Percentiles rank a stretch among this genome's conserved stretches.
Conservation (phyloP, 2,888 invertebrate genomes). For the Pardosa pseudoannulata region DNA sequence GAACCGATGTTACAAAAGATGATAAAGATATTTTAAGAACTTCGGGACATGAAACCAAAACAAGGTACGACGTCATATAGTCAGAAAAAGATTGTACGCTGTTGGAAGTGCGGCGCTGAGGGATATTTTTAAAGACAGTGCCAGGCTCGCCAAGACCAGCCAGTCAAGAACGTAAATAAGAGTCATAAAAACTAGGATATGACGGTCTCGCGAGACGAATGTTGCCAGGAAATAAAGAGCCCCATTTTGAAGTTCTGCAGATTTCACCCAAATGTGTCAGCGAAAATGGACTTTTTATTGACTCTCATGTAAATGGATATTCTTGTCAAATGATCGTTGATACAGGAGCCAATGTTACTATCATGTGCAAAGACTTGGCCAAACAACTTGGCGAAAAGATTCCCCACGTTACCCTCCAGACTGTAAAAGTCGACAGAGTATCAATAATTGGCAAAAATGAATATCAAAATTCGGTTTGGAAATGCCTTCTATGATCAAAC, state of each 20-base stretch:
- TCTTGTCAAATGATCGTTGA: not conserved
- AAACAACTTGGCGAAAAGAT: not conserved
- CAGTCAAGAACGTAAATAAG: too few species aligned
- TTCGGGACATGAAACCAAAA: too few species aligned
- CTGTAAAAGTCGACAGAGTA: not conserved
- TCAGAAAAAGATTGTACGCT: too few species aligned
- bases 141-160: too few species aligned
- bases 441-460: too few species aligned
- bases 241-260: not conserved
- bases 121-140: too few species aligned
- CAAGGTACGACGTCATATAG: too few species aligned
- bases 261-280: not conserved
- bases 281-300: slow-evolving; percentile 13
- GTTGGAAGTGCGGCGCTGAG: too few species aligned
- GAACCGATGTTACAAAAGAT: too few species aligned
- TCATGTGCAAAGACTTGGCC: not conserved
- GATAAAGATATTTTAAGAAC: too few species aligned
- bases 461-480: not conserved
- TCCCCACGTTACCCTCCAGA: not conserved
- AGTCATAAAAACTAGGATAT: not conserved
- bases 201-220: not conserved
- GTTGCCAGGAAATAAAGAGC: not conserved
- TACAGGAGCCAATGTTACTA: not conserved
- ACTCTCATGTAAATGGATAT: not conserved
- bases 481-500: not conserved